Evolutionary conservation across 2,797 vertebrate genomes (phyloP).

Genomic region (Oryzias dopingdopingensis): DNA sequence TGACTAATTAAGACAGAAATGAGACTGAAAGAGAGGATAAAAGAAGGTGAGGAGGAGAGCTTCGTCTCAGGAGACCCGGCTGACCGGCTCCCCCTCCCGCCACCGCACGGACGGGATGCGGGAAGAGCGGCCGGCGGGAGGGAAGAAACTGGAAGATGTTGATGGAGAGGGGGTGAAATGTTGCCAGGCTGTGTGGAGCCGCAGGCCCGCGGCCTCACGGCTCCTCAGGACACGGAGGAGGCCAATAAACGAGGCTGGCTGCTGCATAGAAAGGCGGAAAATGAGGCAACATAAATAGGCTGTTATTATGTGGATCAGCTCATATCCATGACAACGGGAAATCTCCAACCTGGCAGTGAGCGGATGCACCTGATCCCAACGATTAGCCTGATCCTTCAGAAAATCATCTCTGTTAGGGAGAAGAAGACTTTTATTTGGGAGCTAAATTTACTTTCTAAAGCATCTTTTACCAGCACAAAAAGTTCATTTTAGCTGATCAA

Average conservation of each 20-base stretch:
- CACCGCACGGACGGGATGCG: background rate
- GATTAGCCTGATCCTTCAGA: background rate
- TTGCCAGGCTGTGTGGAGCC: constrained; percentile 29
- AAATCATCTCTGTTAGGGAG: background rate
- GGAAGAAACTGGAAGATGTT: constrained; percentile 32
- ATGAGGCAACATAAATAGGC: background rate
- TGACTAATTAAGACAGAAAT: constrained; percentile 38
- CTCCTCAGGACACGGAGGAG: constrained; percentile 13
- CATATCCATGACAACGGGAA: constrained; percentile 54
- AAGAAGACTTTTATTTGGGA: background rate
- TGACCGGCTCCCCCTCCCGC: background rate
- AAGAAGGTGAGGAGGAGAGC: background rate
- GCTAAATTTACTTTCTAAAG: too few species aligned
- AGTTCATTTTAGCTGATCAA: too few species aligned
- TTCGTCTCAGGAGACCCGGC: background rate
- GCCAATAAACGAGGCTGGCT: constrained; percentile 1
- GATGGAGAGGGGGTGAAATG: constrained; percentile 12
- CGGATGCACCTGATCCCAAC: constrained; percentile 36
- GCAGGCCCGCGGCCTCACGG: constrained; percentile 52
- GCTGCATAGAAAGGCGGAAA: constrained; percentile 9
- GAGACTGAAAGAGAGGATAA: background rate
- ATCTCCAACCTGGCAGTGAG: constrained; percentile 40
- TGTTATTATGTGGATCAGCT: constrained; percentile 30
- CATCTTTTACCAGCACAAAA: too few species aligned
- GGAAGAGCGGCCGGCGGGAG: constrained; percentile 10